Conservation (phyloP, 2,888 invertebrate species). For the Temnothorax unifasciatus region DNA sequence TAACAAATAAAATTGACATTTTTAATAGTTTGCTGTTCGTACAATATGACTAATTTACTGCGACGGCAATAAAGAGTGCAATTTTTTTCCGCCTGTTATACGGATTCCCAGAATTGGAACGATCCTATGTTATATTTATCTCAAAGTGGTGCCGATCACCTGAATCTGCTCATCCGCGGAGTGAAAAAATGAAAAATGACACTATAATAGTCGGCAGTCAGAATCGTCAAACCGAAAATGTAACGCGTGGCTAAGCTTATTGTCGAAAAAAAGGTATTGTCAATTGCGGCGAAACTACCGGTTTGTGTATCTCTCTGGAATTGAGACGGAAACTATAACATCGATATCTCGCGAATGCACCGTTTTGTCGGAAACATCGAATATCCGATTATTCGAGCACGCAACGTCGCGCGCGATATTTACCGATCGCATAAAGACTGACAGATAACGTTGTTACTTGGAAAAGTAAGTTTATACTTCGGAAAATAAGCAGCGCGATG, state of each 20-base stretch:
- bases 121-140: conserved; percentile 16
- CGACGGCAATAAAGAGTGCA: background rate
- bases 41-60: background rate
- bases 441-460: background rate
- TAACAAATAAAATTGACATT: background rate
- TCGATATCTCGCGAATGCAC: background rate
- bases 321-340: background rate
- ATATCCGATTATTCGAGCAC: conserved; percentile 13
- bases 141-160: conserved; percentile 11
- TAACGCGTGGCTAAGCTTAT: conserved; percentile 33
- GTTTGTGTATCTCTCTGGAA: conserved; percentile 2
- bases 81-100: background rate
- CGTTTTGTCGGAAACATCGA: background rate
- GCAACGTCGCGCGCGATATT: background rate
- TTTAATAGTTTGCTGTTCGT: background rate
- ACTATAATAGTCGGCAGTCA: conserved; percentile 12
- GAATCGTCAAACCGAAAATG: conserved; percentile 27
- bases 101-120: background rate
- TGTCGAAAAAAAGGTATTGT: conserved; percentile 18
- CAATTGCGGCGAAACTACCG: conserved; percentile 12
- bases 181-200: conserved; percentile 31
- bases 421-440: background rate
- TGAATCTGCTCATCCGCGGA: background rate
- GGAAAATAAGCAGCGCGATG: background rate
- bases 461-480: background rate